Base-by-base conservation (phyloP, 2,113 vertebrate species). In the Gymnorhina tibicen region DNA sequence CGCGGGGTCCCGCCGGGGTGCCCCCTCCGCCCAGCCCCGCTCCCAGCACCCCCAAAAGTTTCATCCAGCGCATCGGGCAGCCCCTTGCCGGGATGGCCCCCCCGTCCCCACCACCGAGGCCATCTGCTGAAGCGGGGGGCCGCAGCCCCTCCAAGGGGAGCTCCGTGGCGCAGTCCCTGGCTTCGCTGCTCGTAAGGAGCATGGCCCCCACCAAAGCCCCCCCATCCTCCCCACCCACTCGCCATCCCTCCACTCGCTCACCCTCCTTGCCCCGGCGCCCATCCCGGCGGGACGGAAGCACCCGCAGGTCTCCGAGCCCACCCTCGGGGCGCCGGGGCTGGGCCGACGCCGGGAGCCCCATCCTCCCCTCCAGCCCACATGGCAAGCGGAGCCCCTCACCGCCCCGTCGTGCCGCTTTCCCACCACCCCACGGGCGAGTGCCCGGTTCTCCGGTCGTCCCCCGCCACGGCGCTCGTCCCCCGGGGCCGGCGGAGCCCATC, bases 31-130 rank as follows among this genome's bases (percentile, higher is more conserved):
- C 88, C 44, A 72, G 49, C 44, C 9, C 91, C 0, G 81, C 91
- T 7, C 92, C 96, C 1, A 17, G 80, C 37, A 37, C 58, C 24
- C 74, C 27, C 9, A 78, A 93, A 47, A 72, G 82, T 6, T 96
- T 97, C 37, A 66, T 90, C 62, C 93, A 92, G 74, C 89, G 93
- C 21, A 93, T 94, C 3, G 95, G 95, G 69, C 91, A 94, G 83
- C 95, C 93, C 60, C 91, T 94, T 0, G 91, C 95, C 0, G 91
- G 95, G 85, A 96, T 96, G 95, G 58, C 67, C 23, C 9, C 89
- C 3, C 32, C 10, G 3, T 96, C 94, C 82, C 67, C 60, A 30
- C 58, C 70, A 27, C 85, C 39, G 90, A 85, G 93, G 46, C 42
- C 39, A 0, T 19, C 93, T 4, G 64, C 52, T 2, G 39, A 97